phyloP scores from a whole-genome alignment of 2,113 vertebrate species.

The Triplophysa dalaica region DNA sequence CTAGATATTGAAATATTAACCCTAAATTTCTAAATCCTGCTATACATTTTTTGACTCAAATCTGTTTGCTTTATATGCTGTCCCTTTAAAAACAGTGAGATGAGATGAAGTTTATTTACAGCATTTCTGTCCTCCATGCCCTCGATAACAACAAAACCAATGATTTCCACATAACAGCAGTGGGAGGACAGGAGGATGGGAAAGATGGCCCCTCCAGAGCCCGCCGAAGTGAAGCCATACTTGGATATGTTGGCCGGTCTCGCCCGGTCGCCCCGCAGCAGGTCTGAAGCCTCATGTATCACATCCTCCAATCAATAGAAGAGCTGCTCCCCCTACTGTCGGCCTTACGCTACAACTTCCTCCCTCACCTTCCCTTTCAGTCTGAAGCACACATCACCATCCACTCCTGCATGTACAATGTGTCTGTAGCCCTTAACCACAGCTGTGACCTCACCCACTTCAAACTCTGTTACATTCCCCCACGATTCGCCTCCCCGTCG shows the following conservation, averaged over 20 bases:
- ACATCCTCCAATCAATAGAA: constrained; percentile 71
- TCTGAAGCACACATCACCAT: constrained; percentile 69
- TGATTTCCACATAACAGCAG: constrained; percentile 36
- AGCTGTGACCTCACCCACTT: neutral
- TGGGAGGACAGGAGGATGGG: constrained; percentile 16
- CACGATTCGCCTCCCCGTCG: neutral
- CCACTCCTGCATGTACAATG: constrained; percentile 51
- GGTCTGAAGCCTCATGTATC: constrained; percentile 23
- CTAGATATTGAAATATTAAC: neutral
- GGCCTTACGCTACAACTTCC: constrained; percentile 64
- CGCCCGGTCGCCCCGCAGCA: constrained; percentile 31
- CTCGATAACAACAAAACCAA: constrained; percentile 42
- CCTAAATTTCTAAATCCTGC: neutral
- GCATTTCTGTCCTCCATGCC: constrained; percentile 11
- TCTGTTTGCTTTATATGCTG: neutral
- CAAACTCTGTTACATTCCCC: constrained; percentile 7
- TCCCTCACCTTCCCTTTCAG: constrained; percentile 66
- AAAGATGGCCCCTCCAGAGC: constrained; percentile 23
- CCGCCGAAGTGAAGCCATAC: constrained; percentile 35
- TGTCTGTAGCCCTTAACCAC: neutral
- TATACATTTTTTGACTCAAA: neutral
- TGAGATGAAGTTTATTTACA: constrained; percentile 29
- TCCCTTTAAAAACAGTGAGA: neutral
- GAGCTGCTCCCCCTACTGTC: constrained; percentile 86
- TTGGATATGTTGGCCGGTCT: constrained; percentile 34